Evolutionary conservation across 2,888 invertebrate species (phyloP).

Genomic region (Blomia tropicalis): DNA sequence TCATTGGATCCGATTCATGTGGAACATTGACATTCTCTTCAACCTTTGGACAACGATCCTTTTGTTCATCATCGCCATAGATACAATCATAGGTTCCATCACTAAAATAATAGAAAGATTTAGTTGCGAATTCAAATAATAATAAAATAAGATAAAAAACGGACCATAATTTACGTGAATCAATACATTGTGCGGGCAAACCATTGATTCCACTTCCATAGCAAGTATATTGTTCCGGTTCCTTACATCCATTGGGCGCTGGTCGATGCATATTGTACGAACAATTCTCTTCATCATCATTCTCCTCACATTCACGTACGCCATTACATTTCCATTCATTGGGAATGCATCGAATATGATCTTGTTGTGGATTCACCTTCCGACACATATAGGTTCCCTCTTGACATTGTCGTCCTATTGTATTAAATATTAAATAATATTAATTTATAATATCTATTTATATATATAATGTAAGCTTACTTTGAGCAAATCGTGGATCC

Average conservation of each 20-base stretch:
- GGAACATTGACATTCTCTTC: not conserved
- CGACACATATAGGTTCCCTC: constrained; percentile 18
- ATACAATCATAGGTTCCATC: constrained; percentile 17
- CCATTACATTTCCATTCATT: constrained; percentile 23
- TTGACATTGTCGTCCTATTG: not conserved
- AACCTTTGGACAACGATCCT: not conserved
- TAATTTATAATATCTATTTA: not conserved
- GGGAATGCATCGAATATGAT: constrained; percentile 18
- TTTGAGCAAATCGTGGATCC: not conserved
- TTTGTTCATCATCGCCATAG: constrained; percentile 20
- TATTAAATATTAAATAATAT: not conserved
- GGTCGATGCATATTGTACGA: not conserved
- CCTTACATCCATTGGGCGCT: not conserved
- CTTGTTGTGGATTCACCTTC: constrained; percentile 6
- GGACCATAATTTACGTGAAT: constrained; percentile 13
- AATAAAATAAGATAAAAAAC: not conserved
- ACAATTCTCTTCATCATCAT: constrained; percentile 21
- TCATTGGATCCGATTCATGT: not conserved
- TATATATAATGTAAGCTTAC: not conserved
- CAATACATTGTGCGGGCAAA: constrained; percentile 19
- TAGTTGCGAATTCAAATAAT: not conserved
- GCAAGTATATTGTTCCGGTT: constrained; percentile 12
- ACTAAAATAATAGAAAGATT: not conserved
- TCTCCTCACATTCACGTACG: constrained; percentile 22
- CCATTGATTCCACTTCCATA: constrained; percentile 17